phyloP scores from a whole-genome alignment of 2,113 vertebrate genomes.

The Anguilla rostrata region DNA sequence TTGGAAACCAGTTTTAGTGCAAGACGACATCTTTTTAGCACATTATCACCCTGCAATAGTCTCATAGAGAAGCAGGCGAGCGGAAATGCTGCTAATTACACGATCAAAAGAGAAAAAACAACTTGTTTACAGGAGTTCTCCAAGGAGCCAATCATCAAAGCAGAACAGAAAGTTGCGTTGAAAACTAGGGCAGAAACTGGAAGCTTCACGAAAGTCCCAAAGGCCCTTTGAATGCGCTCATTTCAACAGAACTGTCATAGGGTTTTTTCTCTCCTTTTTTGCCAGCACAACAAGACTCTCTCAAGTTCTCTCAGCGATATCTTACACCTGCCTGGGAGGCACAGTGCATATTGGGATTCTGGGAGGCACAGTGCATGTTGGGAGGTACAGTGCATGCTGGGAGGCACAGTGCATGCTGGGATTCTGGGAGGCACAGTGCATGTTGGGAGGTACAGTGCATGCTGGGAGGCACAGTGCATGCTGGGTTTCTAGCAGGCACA shows the following conservation, averaged over 20 bases:
- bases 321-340: not conserved
- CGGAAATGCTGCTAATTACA: slow-evolving; percentile 3
- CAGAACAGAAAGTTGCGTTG: not conserved
- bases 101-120: not conserved
- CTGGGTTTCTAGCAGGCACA: too few relatives aligned
- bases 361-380: too few relatives aligned
- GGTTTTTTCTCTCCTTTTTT: not conserved
- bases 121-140: slow-evolving; percentile 7
- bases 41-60: not conserved
- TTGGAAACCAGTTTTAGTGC: not conserved
- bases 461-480: too few relatives aligned
- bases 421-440: too few relatives aligned
- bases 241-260: not conserved
- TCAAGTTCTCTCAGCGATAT: not conserved
- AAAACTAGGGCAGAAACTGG: slow-evolving; percentile 21
- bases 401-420: too few relatives aligned
- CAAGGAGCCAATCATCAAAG: slow-evolving; percentile 2
- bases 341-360: not conserved
- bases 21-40: not conserved
- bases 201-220: not conserved
- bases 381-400: not conserved
- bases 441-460: too few relatives aligned
- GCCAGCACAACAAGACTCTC: not conserved
- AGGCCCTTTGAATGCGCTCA: not conserved
- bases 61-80: too few relatives aligned